A percentile compares a stretch with the other conserved stretches of the same genome.
These are phyloP conservation scores for Nicator chloris DNA, from an alignment of 2,113 vertebrate species.

Conservation along the genomic window DNA sequence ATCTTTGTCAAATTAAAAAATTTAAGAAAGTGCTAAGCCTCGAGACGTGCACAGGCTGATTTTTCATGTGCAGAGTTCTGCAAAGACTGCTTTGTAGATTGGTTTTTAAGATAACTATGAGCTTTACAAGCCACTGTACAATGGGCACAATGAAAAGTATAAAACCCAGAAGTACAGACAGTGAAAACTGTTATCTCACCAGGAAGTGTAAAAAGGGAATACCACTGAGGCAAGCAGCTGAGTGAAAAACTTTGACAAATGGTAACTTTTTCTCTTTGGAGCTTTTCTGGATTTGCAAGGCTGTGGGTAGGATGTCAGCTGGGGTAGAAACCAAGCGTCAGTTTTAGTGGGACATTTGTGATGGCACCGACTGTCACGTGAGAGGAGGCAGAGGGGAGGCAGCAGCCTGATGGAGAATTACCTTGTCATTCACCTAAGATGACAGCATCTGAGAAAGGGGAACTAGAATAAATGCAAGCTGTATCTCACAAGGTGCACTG, in stretches of 20 bases:
- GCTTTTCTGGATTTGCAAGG: not conserved
- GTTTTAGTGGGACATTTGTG: not conserved
- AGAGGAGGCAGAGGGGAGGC: not conserved
- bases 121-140: not conserved
- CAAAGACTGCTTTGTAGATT: not conserved
- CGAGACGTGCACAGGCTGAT: not conserved
- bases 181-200: not conserved
- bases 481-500: not conserved
- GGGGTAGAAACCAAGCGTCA: not conserved
- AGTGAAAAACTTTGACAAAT: not conserved
- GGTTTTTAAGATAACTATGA: not conserved
- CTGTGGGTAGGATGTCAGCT: not conserved
- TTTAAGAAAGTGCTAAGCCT: not conserved
- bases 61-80: not conserved
- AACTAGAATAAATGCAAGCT: not conserved
- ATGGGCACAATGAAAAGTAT: not conserved
- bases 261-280: not conserved
- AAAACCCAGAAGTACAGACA: not conserved
- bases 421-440: not conserved
- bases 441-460: not conserved
- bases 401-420: not conserved
- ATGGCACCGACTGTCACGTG: rapidly evolving
- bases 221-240: not conserved
- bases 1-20: not conserved
- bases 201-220: not conserved